Percentiles rank a stretch among this genome's conserved stretches.
Evolutionary conservation across 92 coral and sea anemone genomes (phyloP).

Genomic region (Epizoanthus ramosus): DNA sequence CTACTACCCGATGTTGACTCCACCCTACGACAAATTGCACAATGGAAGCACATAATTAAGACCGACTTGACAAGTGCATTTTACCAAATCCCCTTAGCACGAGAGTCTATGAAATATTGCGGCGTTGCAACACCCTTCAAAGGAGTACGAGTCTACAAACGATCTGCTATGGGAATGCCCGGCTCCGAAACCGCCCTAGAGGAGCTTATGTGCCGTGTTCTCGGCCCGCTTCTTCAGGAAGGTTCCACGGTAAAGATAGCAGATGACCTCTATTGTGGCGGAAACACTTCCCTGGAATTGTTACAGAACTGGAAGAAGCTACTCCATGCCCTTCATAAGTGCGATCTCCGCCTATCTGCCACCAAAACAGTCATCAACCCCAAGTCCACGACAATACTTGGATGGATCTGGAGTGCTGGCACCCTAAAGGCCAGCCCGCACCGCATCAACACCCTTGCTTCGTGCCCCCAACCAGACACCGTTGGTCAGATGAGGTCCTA

Average conservation of each 20-base stretch:
- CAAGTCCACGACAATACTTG: constrained; percentile 48
- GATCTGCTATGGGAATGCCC: constrained; percentile 30
- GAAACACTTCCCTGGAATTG: constrained; percentile 67
- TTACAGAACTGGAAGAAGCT: constrained; percentile 71
- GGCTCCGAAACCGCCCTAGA: constrained; percentile 21
- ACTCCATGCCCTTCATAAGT: constrained; percentile 64
- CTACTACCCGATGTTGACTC: constrained; percentile 62
- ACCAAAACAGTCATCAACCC: constrained; percentile 63
- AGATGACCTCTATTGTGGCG: constrained; percentile 74
- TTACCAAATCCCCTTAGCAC: constrained; percentile 44
- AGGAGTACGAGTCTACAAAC: constrained; percentile 29
- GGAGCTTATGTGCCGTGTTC: constrained; percentile 42
- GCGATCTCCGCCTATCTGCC: constrained; percentile 68
- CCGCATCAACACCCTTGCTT: constrained; percentile 58
- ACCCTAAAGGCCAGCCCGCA: constrained; percentile 62
- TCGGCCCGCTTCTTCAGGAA: constrained; percentile 49
- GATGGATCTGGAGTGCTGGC: constrained; percentile 68
- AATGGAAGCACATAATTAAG: constrained; percentile 50
- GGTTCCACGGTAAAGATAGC: constrained; percentile 46
- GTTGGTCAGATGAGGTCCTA: constrained; percentile 34
- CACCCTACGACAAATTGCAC: constrained; percentile 61
- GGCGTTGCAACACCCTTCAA: too few relatives aligned
- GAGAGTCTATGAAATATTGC: constrained; percentile 13
- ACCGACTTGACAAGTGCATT: constrained; percentile 37
- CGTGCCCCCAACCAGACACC: constrained; percentile 46